Evolutionary conservation across 2,888 invertebrate genomes (phyloP).

Genomic region (Falcaria lacertinaria): DNA sequence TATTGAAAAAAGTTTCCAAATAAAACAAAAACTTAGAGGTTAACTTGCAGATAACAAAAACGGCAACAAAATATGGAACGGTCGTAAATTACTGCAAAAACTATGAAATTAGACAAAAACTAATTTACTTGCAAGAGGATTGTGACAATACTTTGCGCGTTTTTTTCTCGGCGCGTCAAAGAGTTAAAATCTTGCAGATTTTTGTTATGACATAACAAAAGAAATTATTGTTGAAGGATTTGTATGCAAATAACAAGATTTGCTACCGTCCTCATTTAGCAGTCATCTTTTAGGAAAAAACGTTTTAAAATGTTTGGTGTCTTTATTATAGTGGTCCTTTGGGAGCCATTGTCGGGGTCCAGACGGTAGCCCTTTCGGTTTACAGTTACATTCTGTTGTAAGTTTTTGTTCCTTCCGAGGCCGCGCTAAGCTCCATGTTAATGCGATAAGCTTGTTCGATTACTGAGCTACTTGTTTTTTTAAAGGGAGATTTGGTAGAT

Average conservation of each 20-base stretch:
- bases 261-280: constrained; percentile 61
- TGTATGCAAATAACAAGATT: constrained; percentile 78
- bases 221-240: constrained; percentile 50
- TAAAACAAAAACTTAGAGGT: background rate
- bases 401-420: constrained; percentile 16
- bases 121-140: constrained; percentile 13
- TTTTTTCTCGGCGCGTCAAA: constrained; percentile 58
- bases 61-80: background rate
- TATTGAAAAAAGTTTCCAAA: too few relatives aligned
- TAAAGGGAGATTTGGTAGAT: background rate
- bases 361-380: constrained; percentile 42
- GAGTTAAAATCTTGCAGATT: constrained; percentile 57
- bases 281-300: constrained; percentile 45
- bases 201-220: constrained; percentile 44
- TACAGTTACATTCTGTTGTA: constrained; percentile 17
- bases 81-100: background rate
- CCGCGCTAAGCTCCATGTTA: background rate
- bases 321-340: constrained; percentile 29
- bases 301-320: constrained; percentile 34
- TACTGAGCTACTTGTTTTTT: background rate
- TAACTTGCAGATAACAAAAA: background rate
- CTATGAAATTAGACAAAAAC: constrained; percentile 31
- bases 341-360: constrained; percentile 38
- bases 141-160: constrained; percentile 25
- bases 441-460: constrained; percentile 2